Base-by-base conservation (phyloP, 2,888 invertebrate genomes). In the Tetranychus truncatus region DNA sequence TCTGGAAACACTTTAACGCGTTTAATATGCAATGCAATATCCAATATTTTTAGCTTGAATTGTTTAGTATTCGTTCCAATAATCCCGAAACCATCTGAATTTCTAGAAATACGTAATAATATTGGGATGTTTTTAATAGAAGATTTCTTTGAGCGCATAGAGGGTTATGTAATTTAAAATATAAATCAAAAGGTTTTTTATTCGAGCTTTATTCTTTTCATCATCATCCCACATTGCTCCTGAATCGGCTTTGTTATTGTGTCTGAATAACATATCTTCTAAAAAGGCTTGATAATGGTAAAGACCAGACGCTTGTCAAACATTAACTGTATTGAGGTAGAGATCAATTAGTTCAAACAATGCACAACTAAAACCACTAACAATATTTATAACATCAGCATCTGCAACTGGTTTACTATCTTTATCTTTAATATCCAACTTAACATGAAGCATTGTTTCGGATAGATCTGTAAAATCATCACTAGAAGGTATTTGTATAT, bases 391-490 rank as follows among this genome's bases (percentile, higher is more conserved):
- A n/a, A n/a, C n/a, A n/a, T n/a, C n/a, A n/a, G n/a, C n/a, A n/a
- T n/a, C n/a, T n/a, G n/a, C n/a, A n/a, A n/a, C n/a, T n/a, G n/a
- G n/a, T n/a, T n/a, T n/a, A n/a, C n/a, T 20, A 11, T 66, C 66
- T 2, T 66, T 66, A 11, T 66, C 66, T 69, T 69, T 69, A 1
- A 69, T 20, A 1, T 11, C 11, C n/a, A 69, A 20, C 1, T 5
- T n/a, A 20, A 24, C 21, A 6, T 20, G 20, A 21, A 69, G 6
- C 20, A 20, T 24, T 69, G 69, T 69, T 24, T 24, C 34, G 1
- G 69, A 18, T 8, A 69, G 20, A 21, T 69, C 69, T 11, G 69
- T 69, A 7, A 69, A 24, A 69, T 69, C 69, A 20, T 69, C 69
- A 69, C 20, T 20, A 6, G 69, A 20, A 6, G 69, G 69, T 6